phyloP scores from a whole-genome alignment of 2,113 vertebrate genomes.

The Lutjanus erythropterus region DNA sequence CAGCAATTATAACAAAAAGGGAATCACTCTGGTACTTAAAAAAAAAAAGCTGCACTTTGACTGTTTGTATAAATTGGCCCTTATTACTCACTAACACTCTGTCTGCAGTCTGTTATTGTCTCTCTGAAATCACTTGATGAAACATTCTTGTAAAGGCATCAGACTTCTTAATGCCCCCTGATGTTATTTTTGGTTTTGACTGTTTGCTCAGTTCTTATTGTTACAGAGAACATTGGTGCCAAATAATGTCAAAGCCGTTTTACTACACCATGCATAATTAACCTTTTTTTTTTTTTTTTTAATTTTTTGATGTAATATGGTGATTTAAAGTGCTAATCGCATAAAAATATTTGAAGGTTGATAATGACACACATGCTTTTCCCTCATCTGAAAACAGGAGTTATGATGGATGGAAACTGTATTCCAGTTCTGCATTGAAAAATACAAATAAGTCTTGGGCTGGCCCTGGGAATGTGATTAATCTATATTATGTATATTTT shows the following conservation, averaged over 20 bases:
- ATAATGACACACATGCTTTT: constrained; percentile 35
- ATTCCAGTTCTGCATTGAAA: constrained; percentile 62
- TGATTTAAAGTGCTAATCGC: constrained; percentile 55
- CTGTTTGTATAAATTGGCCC: constrained; percentile 38
- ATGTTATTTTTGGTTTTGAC: constrained; percentile 47
- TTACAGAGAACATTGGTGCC: constrained; percentile 46
- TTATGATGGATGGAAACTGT: constrained; percentile 41
- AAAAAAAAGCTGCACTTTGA: constrained; percentile 63
- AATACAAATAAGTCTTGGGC: constrained; percentile 88
- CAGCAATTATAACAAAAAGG: constrained; percentile 45
- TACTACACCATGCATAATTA: constrained; percentile 35
- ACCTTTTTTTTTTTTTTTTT: constrained; percentile 49
- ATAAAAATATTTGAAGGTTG: constrained; percentile 44
- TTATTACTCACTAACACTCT: constrained; percentile 26
- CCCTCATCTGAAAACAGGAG: constrained; percentile 36
- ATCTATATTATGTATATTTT: constrained; percentile 84
- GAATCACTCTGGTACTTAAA: constrained; percentile 48
- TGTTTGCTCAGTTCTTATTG: constrained; percentile 40
- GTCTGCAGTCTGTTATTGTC: constrained; percentile 42
- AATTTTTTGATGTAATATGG: constrained; percentile 44
- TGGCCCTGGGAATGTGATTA: constrained; percentile 88
- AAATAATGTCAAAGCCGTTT: constrained; percentile 54
- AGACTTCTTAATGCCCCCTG: constrained; percentile 23
- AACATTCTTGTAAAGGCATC: constrained; percentile 28
- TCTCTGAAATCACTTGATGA: constrained; percentile 45